phyloP scores from a whole-genome alignment of 2,113 vertebrate species.

The Columba livia region DNA sequence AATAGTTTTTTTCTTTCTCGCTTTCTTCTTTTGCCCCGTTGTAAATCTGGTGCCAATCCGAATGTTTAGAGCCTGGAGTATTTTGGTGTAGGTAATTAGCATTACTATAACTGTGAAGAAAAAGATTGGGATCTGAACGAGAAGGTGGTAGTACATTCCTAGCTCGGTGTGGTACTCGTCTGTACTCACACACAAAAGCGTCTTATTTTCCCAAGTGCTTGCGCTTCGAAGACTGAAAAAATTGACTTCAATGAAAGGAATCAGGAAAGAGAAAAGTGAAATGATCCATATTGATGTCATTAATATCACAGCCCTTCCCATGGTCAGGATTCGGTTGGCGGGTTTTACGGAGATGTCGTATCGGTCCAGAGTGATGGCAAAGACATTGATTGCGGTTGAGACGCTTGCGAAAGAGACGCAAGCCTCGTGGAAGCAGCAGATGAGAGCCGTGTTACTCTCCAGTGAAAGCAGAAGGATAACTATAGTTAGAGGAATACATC shows the following conservation, averaged over 20 bases:
- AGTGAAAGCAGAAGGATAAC: slow-evolving; percentile 92
- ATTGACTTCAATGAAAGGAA: slow-evolving; percentile 96
- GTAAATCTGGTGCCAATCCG: slow-evolving; percentile 96
- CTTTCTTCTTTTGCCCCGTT: slow-evolving; percentile 91
- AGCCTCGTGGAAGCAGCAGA: slow-evolving; percentile 98
- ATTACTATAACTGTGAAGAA: slow-evolving; percentile 96
- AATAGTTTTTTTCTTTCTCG: slow-evolving; percentile 93
- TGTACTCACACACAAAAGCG: slow-evolving; percentile 82
- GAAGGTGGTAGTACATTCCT: slow-evolving; percentile 95
- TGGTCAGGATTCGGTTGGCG: slow-evolving; percentile 95
- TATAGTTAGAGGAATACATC: slow-evolving; percentile 96
- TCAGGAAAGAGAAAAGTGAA: slow-evolving; percentile 93
- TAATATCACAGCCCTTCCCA: slow-evolving; percentile 91
- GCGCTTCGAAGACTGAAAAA: slow-evolving; percentile 86
- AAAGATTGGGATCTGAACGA: slow-evolving; percentile 98
- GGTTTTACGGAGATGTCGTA: slow-evolving; percentile 98
- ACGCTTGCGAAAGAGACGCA: slow-evolving; percentile 98
- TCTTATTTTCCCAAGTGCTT: slow-evolving; percentile 88
- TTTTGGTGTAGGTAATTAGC: slow-evolving; percentile 97
- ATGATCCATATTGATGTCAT: slow-evolving; percentile 94
- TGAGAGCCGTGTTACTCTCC: slow-evolving; percentile 90
- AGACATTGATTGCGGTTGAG: slow-evolving; percentile 95
- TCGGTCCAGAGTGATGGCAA: slow-evolving; percentile 95
- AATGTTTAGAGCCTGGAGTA: slow-evolving; percentile 97
- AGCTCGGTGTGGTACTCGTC: slow-evolving; percentile 92